Conservation (phyloP, 2,888 invertebrate species). For the Busseola fusca region DNA sequence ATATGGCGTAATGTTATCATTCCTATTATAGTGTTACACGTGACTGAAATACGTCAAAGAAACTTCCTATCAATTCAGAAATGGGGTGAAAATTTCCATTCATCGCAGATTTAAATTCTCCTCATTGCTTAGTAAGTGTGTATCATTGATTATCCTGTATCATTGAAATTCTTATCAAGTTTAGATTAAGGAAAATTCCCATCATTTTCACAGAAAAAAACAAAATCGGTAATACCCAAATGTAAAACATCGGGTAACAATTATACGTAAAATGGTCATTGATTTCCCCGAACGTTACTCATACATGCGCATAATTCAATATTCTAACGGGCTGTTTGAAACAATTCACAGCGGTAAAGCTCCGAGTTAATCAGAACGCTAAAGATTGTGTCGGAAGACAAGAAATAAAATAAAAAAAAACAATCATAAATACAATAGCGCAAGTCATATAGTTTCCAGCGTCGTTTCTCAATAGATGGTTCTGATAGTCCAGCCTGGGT, state of each 20-base stretch:
- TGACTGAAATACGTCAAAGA: neutral
- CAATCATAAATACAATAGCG: conserved; percentile 86
- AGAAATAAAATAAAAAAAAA: conserved; percentile 85
- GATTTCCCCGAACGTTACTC: conserved; percentile 50
- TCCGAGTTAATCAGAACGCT: conserved; percentile 87
- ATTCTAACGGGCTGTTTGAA: conserved; percentile 76
- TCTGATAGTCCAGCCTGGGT: conserved; percentile 85
- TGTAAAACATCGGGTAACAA: conserved; percentile 23
- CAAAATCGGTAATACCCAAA: conserved; percentile 32
- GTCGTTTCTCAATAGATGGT: conserved; percentile 83
- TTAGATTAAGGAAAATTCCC: conserved; percentile 38
- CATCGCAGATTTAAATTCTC: conserved; percentile 11
- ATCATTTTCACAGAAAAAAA: conserved; percentile 9
- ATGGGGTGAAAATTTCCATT: conserved; percentile 7
- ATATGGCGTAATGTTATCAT: neutral
- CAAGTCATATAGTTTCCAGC: conserved; percentile 87
- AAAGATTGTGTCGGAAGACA: conserved; percentile 88
- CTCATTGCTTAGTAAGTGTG: conserved; percentile 10
- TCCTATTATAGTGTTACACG: neutral
- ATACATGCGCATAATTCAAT: conserved; percentile 72
- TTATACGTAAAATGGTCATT: conserved; percentile 27
- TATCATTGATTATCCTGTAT: conserved; percentile 16
- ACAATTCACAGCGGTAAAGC: conserved; percentile 87
- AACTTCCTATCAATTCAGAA: neutral
- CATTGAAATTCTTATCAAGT: conserved; percentile 50